phyloP scores from a whole-genome alignment of 2,888 invertebrate genomes.

The Linnaemya tessellans region DNA sequence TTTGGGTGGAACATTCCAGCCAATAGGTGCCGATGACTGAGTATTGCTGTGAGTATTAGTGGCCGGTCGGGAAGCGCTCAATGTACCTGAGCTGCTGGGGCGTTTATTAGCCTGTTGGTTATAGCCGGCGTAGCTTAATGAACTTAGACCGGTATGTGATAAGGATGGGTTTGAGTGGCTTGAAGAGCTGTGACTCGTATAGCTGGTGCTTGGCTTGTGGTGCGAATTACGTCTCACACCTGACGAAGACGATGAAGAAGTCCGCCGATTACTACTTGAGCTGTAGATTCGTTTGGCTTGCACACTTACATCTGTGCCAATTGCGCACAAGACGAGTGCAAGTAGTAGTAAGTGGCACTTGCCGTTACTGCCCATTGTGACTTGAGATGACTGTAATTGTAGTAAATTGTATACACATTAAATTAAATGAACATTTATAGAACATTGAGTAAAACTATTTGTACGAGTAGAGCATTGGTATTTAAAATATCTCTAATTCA shows the following conservation, averaged over 20 bases:
- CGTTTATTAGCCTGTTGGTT: slow-evolving; percentile 67
- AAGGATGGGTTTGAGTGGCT: slow-evolving; percentile 70
- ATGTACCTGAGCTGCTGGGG: slow-evolving; percentile 24
- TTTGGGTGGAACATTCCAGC: slow-evolving; percentile 81
- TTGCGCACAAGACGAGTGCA: slow-evolving; percentile 70
- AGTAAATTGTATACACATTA: neutral
- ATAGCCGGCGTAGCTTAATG: slow-evolving; percentile 77
- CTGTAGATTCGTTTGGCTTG: slow-evolving; percentile 77
- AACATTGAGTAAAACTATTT: neutral
- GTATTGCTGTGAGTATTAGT: slow-evolving; percentile 67
- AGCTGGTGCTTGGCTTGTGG: slow-evolving; percentile 40
- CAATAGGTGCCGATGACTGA: slow-evolving; percentile 75
- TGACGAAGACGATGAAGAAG: slow-evolving; percentile 72
- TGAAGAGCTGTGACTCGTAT: slow-evolving; percentile 66
- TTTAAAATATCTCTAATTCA: neutral
- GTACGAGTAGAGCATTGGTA: no score
- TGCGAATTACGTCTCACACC: slow-evolving; percentile 71
- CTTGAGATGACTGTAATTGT: slow-evolving; percentile 41
- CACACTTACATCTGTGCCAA: slow-evolving; percentile 62
- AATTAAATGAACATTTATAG: neutral
- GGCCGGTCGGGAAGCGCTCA: slow-evolving; percentile 55
- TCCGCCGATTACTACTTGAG: slow-evolving; percentile 74
- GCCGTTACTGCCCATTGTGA: slow-evolving; percentile 47
- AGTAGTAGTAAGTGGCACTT: slow-evolving; percentile 41
- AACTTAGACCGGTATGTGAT: slow-evolving; percentile 76